Conservation (phyloP, 2,888 invertebrate genomes). For the Eurytoma californica region DNA sequence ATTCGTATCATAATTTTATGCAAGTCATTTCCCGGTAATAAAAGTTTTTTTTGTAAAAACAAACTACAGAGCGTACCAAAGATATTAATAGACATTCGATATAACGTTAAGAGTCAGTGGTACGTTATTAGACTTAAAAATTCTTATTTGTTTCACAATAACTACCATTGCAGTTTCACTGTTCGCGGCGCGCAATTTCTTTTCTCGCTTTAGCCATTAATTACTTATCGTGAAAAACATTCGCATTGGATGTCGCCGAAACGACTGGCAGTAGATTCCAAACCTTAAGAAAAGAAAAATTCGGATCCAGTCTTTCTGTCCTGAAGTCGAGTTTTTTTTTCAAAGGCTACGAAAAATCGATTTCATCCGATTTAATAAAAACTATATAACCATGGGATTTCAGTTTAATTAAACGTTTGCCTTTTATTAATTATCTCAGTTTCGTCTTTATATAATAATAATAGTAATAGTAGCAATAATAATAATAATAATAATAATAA, state of each 20-base stretch:
- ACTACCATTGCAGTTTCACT: slow-evolving; percentile 43
- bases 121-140: slow-evolving; percentile 51
- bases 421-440: slow-evolving; percentile 54
- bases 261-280: slow-evolving; percentile 70
- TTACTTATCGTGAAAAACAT: slow-evolving; percentile 52
- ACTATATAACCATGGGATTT: slow-evolving; percentile 54
- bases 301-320: slow-evolving; percentile 57
- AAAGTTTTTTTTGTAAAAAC: slow-evolving; percentile 36
- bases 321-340: slow-evolving; percentile 58
- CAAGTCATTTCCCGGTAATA: slow-evolving; percentile 36
- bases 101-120: slow-evolving; percentile 41
- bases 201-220: slow-evolving; percentile 33
- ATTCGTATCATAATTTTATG: slow-evolving; percentile 28
- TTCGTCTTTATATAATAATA: slow-evolving; percentile 61
- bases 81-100: slow-evolving; percentile 42
- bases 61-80: slow-evolving; percentile 40
- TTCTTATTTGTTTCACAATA: slow-evolving; percentile 26
- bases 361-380: slow-evolving; percentile 47
- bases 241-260: slow-evolving; percentile 63
- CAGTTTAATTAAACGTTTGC: slow-evolving; percentile 51
- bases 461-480: slow-evolving; percentile 54
- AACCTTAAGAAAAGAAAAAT: slow-evolving; percentile 50
- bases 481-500: slow-evolving; percentile 58
- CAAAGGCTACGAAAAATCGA: slow-evolving; percentile 42
- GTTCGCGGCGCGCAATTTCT: slow-evolving; percentile 52